These are phyloP conservation scores for Myotis davidii DNA, from an alignment of 2,113 vertebrate genomes.

Conservation along the genomic window DNA sequence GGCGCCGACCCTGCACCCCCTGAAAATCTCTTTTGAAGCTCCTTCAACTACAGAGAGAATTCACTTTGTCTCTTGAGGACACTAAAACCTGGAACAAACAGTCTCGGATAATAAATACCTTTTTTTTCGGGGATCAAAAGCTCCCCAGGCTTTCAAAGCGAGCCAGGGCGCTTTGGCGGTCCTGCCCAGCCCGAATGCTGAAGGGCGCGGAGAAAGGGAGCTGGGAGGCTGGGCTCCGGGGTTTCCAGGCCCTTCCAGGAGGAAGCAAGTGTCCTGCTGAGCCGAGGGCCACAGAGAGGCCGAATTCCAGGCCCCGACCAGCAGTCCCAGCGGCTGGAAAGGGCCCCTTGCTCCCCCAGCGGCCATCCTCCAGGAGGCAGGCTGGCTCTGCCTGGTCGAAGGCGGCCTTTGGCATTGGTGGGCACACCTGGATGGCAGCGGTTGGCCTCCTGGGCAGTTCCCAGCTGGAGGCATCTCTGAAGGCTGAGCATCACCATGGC, in stretches of 20 bases:
- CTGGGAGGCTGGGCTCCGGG: fast-evolving
- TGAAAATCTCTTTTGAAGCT: background rate
- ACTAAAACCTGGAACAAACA: conserved; percentile 56
- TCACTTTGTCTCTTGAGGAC: conserved; percentile 31
- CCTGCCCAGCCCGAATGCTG: background rate
- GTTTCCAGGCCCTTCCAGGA: background rate
- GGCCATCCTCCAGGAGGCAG: background rate
- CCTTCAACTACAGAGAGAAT: conserved; percentile 33
- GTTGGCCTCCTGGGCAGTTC: background rate
- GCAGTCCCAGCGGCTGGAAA: fast-evolving
- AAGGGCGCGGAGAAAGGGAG: background rate
- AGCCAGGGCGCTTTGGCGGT: conserved; percentile 23
- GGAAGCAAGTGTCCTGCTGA: background rate
- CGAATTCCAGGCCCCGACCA: background rate
- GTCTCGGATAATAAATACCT: conserved; percentile 68
- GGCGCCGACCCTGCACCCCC: background rate
- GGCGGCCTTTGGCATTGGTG: background rate
- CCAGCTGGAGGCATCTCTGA: background rate
- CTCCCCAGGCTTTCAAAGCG: conserved; percentile 60
- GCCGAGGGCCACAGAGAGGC: background rate
- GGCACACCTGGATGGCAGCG: too few species aligned
- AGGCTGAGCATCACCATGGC: too few species aligned
- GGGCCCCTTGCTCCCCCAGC: background rate
- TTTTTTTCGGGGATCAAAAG: conserved; percentile 66
- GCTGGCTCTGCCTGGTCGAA: background rate